A percentile compares a stretch with the other conserved stretches of the same genome.
Conservation (phyloP, 2,113 vertebrate species). For the Nipponia nippon region DNA sequence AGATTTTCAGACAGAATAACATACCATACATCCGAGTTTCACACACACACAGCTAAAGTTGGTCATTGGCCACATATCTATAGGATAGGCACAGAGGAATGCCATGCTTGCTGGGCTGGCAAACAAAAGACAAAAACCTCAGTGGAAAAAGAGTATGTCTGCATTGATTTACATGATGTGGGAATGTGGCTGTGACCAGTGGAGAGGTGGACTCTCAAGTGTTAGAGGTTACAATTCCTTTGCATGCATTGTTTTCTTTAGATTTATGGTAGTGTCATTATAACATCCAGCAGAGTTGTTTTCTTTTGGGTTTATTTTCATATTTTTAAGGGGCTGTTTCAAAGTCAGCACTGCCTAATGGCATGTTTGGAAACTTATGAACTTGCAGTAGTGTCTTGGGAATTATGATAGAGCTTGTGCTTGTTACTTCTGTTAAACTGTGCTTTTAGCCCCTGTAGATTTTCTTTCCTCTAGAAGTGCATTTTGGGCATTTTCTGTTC, state of each 20-base stretch:
- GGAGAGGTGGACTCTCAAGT: neutral
- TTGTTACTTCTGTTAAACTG: neutral
- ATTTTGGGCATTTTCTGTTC: neutral
- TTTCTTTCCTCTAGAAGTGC: neutral
- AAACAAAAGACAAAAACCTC: neutral
- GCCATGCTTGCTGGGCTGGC: neutral
- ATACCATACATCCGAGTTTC: neutral
- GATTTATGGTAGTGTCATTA: neutral
- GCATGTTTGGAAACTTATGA: neutral
- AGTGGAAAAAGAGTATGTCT: neutral
- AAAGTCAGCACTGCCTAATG: slow-evolving; percentile 19
- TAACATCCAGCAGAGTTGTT: neutral
- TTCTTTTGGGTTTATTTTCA: neutral
- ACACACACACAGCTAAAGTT: neutral
- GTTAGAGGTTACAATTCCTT: neutral
- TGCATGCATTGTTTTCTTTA: neutral
- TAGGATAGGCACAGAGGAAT: neutral
- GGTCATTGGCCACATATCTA: neutral
- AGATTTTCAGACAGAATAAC: neutral
- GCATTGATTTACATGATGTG: neutral
- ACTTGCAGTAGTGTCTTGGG: neutral
- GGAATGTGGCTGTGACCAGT: neutral
- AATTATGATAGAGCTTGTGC: neutral
- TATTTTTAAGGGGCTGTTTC: neutral
- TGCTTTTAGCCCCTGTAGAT: neutral